Evolutionary conservation across 2,888 invertebrate genomes (phyloP).

Genomic region (Eilema caniola): DNA sequence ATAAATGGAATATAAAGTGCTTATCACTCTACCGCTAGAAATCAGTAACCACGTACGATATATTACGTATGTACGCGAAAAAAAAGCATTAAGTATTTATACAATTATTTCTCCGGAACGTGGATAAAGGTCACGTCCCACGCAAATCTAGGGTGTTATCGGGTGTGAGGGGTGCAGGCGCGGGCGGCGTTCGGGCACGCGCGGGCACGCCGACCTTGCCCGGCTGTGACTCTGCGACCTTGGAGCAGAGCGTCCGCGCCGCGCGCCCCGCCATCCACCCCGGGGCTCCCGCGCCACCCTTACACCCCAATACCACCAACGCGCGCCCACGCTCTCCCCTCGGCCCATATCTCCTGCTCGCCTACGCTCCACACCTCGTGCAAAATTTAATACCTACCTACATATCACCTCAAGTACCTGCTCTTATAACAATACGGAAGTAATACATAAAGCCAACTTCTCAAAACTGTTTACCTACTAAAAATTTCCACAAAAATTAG

Average conservation of each 20-base stretch:
- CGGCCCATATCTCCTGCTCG: constrained; percentile 59
- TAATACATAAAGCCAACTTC: constrained; percentile 51
- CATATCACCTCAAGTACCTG: constrained; percentile 50
- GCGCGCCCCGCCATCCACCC: constrained; percentile 35
- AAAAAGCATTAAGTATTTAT: constrained; percentile 76
- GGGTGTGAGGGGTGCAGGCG: constrained; percentile 68
- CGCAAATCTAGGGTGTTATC: constrained; percentile 80
- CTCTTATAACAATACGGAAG: constrained; percentile 63
- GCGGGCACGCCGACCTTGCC: constrained; percentile 86
- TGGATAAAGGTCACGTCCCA: constrained; percentile 86
- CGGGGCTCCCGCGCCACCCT: constrained; percentile 43
- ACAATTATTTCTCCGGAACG: constrained; percentile 83
- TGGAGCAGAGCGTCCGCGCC: constrained; percentile 74
- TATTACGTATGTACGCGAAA: constrained; percentile 67
- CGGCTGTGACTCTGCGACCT: constrained; percentile 87
- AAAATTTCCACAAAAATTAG: background rate
- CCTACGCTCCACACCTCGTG: constrained; percentile 73
- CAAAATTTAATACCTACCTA: constrained; percentile 76
- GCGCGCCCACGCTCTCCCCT: constrained; percentile 64
- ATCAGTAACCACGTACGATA: constrained; percentile 36
- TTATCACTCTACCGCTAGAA: constrained; percentile 25
- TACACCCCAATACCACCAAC: constrained; percentile 52
- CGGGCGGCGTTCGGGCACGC: constrained; percentile 72
- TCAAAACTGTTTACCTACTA: constrained; percentile 6
- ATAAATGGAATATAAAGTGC: constrained; percentile 3